phyloP scores from a whole-genome alignment of 2,888 invertebrate genomes.

The Eudasyphora cyanicolor region DNA sequence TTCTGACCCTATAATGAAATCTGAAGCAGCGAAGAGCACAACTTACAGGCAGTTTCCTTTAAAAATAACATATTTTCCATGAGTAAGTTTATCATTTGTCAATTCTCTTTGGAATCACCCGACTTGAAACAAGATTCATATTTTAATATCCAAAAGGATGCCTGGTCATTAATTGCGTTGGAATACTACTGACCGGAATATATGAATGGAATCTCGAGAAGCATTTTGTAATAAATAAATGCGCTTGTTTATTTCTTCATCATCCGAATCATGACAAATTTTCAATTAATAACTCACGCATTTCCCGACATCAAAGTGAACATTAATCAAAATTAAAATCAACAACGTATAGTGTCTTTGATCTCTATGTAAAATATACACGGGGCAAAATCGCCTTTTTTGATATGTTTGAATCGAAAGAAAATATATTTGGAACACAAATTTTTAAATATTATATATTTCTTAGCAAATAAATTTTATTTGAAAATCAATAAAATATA shows the following conservation, averaged over 20 bases:
- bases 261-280: background rate
- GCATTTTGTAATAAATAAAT: background rate
- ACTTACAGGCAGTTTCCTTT: no score
- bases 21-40: no score
- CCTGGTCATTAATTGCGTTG: background rate
- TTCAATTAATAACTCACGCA: background rate
- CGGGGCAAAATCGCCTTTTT: background rate
- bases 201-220: background rate
- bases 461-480: no score
- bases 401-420: background rate
- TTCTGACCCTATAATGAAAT: no score
- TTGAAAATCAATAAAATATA: no score
- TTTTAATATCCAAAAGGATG: no score
- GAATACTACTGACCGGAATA: background rate
- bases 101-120: no score
- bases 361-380: conserved; percentile 10
- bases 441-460: no score
- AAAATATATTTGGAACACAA: no score
- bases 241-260: background rate
- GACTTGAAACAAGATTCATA: no score
- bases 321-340: conserved; percentile 47
- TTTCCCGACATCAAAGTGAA: conserved; percentile 37
- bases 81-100: no score
- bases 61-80: no score
- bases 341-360: conserved; percentile 45